Base-by-base conservation (phyloP, 2,888 invertebrate species). In the Metellina segmentata region DNA sequence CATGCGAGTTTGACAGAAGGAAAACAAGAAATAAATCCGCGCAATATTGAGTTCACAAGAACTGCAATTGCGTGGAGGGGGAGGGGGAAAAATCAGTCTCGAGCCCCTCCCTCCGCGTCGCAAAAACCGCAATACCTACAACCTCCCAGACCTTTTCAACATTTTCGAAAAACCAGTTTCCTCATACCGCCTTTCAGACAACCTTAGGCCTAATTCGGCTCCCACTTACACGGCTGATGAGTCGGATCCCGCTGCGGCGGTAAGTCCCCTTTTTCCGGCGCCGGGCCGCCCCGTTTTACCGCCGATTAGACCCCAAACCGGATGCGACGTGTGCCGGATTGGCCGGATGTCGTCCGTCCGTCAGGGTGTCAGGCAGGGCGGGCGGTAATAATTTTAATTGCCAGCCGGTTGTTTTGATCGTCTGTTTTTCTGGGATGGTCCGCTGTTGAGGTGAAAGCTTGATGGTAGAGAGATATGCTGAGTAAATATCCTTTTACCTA, bases 131-230 rank as follows among this genome's bases (percentile, higher is more conserved):
- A 72, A 74, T 83, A 49, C 16, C 34, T 61, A 19, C 11, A 13
- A 51, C 71, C 51, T 70, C 71, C 48, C 48, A 8, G 16, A 48
- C 19, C 53, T 83, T 83, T 74, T 53, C 74, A 83, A 74, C 83
- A 34, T 83, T 83, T 83, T 74, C 19, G 74, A 52, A 78, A 78
- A 85, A 85, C 86, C 78, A 78, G 78, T 86, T 78, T 49, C 69
- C 49, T 19, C 51, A 49, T 49, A 48, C 19, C 16, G 52, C 49
- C n/a, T 75, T 20, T 51, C 9, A 78, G 20, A 81, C 61, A 34
- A 13, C n/a, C 89, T 20, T 89, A 89, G 69, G 89, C 82, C 82
- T 89, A 89, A 82, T 82, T 82, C 81, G 75, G 82, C 81, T 75
- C 81, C 75, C 82, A 70, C 82, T 89, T 86, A 61, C 69, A 19